Percentiles rank a stretch among this genome's conserved stretches.
Conservation (phyloP, 1,140 invertebrate genomes). For the Zaprionus kolodkinae region DNA sequence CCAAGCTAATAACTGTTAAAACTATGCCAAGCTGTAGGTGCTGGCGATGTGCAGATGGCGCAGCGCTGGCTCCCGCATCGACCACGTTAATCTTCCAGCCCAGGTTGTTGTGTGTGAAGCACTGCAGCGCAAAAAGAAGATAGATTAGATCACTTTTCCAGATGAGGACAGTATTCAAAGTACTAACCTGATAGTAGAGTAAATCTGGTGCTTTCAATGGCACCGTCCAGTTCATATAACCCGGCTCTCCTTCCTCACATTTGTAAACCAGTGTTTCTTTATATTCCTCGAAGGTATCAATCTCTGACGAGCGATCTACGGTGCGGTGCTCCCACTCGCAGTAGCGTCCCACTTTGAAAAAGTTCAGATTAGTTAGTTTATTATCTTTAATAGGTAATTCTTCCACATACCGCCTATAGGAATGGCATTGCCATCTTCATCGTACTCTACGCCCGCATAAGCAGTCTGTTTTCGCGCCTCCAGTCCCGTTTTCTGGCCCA, state of each 20-base stretch:
- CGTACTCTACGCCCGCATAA: slow-evolving; percentile 92
- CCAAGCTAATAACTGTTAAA: slow-evolving; percentile 67
- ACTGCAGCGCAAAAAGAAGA: slow-evolving; percentile 86
- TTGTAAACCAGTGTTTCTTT: slow-evolving; percentile 90
- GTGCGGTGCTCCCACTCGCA: slow-evolving; percentile 80
- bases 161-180: rapidly evolving
- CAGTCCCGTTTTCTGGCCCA: slow-evolving; percentile 89
- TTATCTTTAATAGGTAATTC: no score
- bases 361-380: background rate
- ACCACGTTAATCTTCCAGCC: slow-evolving; percentile 97
- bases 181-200: slow-evolving; percentile 93
- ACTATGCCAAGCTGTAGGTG: slow-evolving; percentile 37
- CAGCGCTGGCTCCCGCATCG: slow-evolving; percentile 86
- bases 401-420: slow-evolving; percentile 89
- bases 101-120: slow-evolving; percentile 95
- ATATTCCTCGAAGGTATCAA: slow-evolving; percentile 87
- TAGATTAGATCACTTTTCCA: background rate
- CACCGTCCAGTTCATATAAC: slow-evolving; percentile 92
- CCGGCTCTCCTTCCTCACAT: slow-evolving; percentile 90
- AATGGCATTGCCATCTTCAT: slow-evolving; percentile 90
- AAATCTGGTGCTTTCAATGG: slow-evolving; percentile 91
- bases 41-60: slow-evolving; percentile 12
- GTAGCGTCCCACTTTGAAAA: slow-evolving; percentile 67
- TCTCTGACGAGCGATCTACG: slow-evolving; percentile 72
- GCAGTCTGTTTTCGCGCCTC: slow-evolving; percentile 89